Base-by-base conservation (phyloP, 1,140 invertebrate species). In the Acyrthosiphon pisum region DNA sequence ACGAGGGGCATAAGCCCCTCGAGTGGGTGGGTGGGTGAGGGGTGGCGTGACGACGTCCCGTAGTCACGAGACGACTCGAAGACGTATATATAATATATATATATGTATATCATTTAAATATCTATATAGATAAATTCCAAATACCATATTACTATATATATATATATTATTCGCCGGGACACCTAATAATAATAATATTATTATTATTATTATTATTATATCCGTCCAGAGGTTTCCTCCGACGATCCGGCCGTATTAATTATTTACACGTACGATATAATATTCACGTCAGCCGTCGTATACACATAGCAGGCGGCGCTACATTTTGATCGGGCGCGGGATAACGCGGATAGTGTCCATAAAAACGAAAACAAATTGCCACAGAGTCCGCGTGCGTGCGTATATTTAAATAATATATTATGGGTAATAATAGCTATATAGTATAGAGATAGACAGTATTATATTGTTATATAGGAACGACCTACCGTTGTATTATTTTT, bases 321-420 rank as follows among this genome's bases (percentile, higher is more conserved):
- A 68, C 50, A 41, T 60, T 44, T 91, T n/a, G 90, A 68, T 44
- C 30, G 84, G 41, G 4, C 18, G 68, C 23, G 44, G 3, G 91
- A 83, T 30, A 83, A 18, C 46, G 76, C 76, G 41, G 41, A 41
- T 30, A 41, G 56, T n/a, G 35, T 37, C 76, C 81, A 93, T 93
- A 93, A 93, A 93, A 93, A 93, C 41, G 81, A 35, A 83, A 93
- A 93, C 91, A 41, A 93, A 93, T 93, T 93, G 48, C 91, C n/a
- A 2, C 14, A 35, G 41, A 26, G 56, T 68, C 41, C 41, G 7
- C 26, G 20, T 44, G 44, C 41, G 41, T 30, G n/a, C 30, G 9
- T 68, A 48, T 8, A n/a, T 23, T 44, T 1, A 60, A 44, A 68
- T 90, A 68, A 56, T 90, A 22, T 48, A 30, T 68, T 68, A 30